These are phyloP conservation scores for Hylyphantes graminicola DNA, from an alignment of 1,140 invertebrate species.

Conservation along the genomic window DNA sequence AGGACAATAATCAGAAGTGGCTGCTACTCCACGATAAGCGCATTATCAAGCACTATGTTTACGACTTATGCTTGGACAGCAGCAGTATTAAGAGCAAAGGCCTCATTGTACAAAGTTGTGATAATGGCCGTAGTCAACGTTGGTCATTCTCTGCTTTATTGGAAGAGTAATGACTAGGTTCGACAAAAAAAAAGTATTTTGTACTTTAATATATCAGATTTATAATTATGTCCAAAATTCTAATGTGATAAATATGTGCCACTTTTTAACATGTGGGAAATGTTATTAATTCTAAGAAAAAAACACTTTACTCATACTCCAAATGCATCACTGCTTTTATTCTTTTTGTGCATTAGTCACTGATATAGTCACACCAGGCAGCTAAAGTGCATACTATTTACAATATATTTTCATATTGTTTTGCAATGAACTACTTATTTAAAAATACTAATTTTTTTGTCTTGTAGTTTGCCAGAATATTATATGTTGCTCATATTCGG, in stretches of 20 bases:
- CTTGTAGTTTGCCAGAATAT: too few species aligned
- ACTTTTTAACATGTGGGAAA: slow-evolving; percentile 16
- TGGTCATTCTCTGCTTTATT: slow-evolving; percentile 70
- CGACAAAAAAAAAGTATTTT: background rate
- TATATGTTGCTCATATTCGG: too few species aligned
- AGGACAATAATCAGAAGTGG: slow-evolving; percentile 81
- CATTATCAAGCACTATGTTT: slow-evolving; percentile 78
- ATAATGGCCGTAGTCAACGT: slow-evolving; percentile 74
- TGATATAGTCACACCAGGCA: slow-evolving; percentile 24
- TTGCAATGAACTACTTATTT: too few species aligned
- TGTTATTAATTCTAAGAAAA: slow-evolving; percentile 7
- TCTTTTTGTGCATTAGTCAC: slow-evolving; percentile 20
- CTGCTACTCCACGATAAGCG: slow-evolving; percentile 75
- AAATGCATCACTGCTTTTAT: slow-evolving; percentile 1
- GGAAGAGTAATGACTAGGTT: background rate
- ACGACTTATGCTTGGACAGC: slow-evolving; percentile 85
- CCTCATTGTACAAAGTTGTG: slow-evolving; percentile 78
- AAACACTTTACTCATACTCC: background rate
- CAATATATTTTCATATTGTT: too few species aligned
- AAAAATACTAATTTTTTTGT: too few species aligned
- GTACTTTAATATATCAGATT: slow-evolving; percentile 5
- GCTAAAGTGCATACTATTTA: background rate
- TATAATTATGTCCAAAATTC: slow-evolving; percentile 17
- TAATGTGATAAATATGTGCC: slow-evolving; percentile 52
- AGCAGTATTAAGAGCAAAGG: slow-evolving; percentile 74